A percentile compares a stretch with the other conserved stretches of the same genome.
Evolutionary conservation across 2,797 vertebrate species (phyloP).

Genomic region (Peromyscus nudipes): DNA sequence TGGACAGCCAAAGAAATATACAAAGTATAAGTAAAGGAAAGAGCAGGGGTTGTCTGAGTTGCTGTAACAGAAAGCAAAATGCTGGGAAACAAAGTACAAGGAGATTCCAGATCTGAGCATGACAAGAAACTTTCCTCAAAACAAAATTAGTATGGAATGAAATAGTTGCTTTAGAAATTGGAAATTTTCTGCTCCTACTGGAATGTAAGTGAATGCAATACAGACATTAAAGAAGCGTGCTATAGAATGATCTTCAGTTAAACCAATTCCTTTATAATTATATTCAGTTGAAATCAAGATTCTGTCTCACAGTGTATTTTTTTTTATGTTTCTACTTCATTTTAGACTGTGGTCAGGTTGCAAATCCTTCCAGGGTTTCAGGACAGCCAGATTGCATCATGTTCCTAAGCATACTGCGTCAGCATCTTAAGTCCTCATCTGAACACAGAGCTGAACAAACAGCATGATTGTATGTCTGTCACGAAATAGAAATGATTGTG

Average conservation of each 20-base stretch:
- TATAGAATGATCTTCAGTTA: neutral
- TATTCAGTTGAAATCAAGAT: neutral
- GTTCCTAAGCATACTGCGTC: neutral
- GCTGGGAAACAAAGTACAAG: neutral
- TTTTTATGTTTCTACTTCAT: neutral
- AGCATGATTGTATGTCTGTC: neutral
- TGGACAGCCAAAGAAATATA: slow-evolving; percentile 15
- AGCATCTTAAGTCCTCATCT: neutral
- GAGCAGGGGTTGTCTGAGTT: neutral
- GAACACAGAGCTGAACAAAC: neutral
- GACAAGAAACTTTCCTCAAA: neutral
- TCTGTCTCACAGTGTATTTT: neutral
- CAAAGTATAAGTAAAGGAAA: neutral
- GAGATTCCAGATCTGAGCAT: neutral
- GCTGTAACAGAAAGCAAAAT: neutral
- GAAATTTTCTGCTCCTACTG: neutral
- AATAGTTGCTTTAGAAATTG: neutral
- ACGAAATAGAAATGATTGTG: neutral
- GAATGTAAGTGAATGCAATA: neutral
- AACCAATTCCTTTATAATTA: neutral
- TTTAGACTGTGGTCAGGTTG: neutral
- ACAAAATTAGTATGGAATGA: slow-evolving; percentile 24
- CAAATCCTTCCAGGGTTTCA: neutral
- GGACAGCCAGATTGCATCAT: neutral
- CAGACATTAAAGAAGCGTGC: neutral